Evolutionary conservation across 2,797 vertebrate genomes (phyloP).

Genomic region (Coluber constrictor): DNA sequence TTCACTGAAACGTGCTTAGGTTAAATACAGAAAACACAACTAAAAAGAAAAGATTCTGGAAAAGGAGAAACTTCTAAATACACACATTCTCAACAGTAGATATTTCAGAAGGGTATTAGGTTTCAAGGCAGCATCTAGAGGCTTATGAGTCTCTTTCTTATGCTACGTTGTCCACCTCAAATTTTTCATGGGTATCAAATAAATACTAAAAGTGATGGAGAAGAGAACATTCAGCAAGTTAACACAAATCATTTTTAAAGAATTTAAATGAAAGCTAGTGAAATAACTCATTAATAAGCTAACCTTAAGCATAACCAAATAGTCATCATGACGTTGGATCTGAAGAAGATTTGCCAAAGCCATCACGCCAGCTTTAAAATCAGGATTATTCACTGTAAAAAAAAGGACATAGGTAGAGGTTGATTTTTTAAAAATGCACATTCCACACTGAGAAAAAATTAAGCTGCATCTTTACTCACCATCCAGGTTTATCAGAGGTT

Average conservation of each 20-base stretch:
- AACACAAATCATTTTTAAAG: not conserved
- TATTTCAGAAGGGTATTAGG: not conserved
- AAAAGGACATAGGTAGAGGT: not conserved
- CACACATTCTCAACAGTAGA: not conserved
- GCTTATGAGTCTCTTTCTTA: not conserved
- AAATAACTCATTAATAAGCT: conserved; percentile 32
- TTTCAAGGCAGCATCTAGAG: not conserved
- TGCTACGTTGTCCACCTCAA: not conserved
- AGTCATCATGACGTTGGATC: conserved; percentile 93
- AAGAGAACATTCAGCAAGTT: too few relatives aligned
- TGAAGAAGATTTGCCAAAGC: conserved; percentile 93
- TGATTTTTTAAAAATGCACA: not conserved
- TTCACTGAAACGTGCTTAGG: not conserved
- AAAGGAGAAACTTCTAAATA: not conserved
- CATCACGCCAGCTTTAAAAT: conserved; percentile 94
- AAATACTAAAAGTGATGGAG: not conserved
- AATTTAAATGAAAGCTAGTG: not conserved
- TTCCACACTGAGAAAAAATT: not conserved
- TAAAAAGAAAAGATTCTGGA: not conserved
- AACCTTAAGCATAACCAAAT: conserved; percentile 97
- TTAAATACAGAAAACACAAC: not conserved
- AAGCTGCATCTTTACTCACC: conserved; percentile 73
- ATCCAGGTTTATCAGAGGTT: conserved; percentile 91
- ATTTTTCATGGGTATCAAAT: not conserved
- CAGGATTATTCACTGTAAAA: conserved; percentile 84